Percentiles rank a stretch among this genome's conserved stretches.
Conservation (phyloP, 2,797 vertebrate genomes). For the Geotria australis region DNA sequence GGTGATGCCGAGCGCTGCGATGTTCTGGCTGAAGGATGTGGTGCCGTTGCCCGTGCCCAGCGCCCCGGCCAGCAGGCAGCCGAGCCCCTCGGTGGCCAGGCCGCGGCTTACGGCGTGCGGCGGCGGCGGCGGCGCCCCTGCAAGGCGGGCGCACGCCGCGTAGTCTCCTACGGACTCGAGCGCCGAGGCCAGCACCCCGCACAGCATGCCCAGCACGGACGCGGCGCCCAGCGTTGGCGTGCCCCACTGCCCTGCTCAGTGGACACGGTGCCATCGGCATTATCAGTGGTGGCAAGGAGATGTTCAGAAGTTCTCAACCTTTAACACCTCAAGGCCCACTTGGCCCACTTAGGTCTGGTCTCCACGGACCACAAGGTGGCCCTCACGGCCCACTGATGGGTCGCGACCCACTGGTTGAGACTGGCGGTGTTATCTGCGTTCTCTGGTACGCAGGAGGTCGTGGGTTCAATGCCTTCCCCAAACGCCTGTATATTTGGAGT, state of each 20-base stretch:
- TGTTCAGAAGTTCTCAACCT: too few species aligned
- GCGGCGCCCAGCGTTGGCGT: slow-evolving; percentile 25
- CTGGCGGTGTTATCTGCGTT: too few species aligned
- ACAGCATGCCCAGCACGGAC: slow-evolving; percentile 29
- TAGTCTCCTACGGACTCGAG: slow-evolving; percentile 38
- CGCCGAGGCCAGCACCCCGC: slow-evolving; percentile 24
- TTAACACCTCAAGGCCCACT: too few species aligned
- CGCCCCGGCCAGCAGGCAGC: slow-evolving; percentile 24
- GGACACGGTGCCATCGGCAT: too few species aligned
- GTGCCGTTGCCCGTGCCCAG: slow-evolving; percentile 36
- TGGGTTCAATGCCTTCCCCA: too few species aligned
- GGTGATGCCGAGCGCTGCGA: slow-evolving; percentile 30
- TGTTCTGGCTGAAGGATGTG: slow-evolving; percentile 37
- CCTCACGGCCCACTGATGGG: too few species aligned
- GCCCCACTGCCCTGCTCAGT: slow-evolving; percentile 23
- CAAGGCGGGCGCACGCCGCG: slow-evolving; percentile 24
- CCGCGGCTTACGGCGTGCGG: slow-evolving; percentile 31
- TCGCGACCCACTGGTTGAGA: too few species aligned
- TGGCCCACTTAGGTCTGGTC: too few species aligned
- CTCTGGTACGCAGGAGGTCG: too few species aligned
- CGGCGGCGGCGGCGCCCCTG: slow-evolving; percentile 26
- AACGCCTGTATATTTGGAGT: too few species aligned
- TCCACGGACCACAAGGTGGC: too few species aligned
- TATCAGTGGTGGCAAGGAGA: too few species aligned
- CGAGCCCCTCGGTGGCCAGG: slow-evolving; percentile 25